phyloP scores from a whole-genome alignment of 2,797 vertebrate species.

The Premnoplex brunnescens region DNA sequence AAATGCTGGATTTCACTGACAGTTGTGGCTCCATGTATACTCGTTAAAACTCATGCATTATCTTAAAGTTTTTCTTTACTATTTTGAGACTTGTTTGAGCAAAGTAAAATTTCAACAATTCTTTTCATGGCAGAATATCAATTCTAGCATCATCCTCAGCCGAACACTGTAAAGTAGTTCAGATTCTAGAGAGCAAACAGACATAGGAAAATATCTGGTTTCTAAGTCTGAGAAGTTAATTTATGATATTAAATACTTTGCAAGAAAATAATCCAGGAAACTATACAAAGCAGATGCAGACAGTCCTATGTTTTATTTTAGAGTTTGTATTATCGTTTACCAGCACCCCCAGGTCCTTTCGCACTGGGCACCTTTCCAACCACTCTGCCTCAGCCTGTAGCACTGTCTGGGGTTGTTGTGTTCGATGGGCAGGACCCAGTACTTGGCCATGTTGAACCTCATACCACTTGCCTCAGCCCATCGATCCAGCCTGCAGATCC shows the following conservation, averaged over 20 bases:
- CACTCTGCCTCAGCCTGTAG: not conserved
- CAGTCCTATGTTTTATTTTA: no score
- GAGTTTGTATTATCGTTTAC: no score
- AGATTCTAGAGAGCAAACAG: no score
- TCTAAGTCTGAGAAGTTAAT: no score
- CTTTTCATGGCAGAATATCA: not conserved
- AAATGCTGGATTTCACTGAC: not conserved
- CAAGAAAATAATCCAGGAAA: no score
- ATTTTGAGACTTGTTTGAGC: not conserved
- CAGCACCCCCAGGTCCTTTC: not conserved
- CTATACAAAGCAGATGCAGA: no score
- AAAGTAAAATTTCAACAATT: not conserved
- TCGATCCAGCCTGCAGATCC: rapidly evolving
- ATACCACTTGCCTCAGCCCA: rapidly evolving
- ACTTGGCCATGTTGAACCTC: not conserved
- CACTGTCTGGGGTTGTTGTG: not conserved
- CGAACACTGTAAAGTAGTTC: no score
- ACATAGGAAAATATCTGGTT: no score
- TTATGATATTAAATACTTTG: no score
- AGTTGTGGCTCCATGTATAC: not conserved
- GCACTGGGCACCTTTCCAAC: not conserved
- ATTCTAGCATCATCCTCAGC: not conserved
- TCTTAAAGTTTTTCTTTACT: not conserved
- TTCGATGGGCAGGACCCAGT: rapidly evolving
- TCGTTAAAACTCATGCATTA: not conserved